phyloP scores from a whole-genome alignment of 2,797 vertebrate species.

The Poeciliopsis turneri region DNA sequence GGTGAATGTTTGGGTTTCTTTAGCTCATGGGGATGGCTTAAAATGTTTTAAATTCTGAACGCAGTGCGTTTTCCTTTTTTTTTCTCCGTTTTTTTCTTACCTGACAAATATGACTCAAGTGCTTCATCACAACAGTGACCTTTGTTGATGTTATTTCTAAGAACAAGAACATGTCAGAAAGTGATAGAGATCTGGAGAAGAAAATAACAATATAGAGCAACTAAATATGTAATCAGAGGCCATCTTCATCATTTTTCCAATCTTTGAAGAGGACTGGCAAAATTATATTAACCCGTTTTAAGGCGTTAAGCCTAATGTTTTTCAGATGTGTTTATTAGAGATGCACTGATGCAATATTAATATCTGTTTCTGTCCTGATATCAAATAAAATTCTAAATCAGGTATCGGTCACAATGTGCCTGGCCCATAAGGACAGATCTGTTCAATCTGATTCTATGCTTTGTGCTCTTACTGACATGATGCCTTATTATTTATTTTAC shows the following conservation, averaged over 20 bases:
- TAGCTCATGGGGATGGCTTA: slow-evolving; percentile 29
- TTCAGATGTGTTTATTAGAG: neutral
- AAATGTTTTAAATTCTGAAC: neutral
- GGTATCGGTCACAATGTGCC: too few relatives aligned
- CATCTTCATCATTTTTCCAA: neutral
- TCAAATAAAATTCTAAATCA: too few relatives aligned
- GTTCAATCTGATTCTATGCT: too few relatives aligned
- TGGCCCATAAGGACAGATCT: too few relatives aligned
- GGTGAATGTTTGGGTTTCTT: slow-evolving; percentile 21
- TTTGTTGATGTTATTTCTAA: neutral
- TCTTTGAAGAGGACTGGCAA: neutral
- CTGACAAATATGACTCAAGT: neutral
- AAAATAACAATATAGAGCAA: neutral
- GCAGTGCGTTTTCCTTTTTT: neutral
- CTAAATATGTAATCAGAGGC: neutral
- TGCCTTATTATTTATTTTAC: too few relatives aligned
- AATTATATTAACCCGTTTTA: neutral
- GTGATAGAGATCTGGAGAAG: neutral
- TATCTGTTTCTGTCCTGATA: too few relatives aligned
- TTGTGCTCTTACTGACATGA: too few relatives aligned
- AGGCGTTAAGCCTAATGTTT: neutral
- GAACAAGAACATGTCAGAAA: neutral
- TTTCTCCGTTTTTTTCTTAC: neutral
- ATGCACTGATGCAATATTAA: too few relatives aligned
- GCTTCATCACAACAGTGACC: neutral